Evolutionary conservation across 2,797 vertebrate species (phyloP), one percentile per base, ranked within the genome.

Genomic region (Lagodon rhomboides): DNA sequence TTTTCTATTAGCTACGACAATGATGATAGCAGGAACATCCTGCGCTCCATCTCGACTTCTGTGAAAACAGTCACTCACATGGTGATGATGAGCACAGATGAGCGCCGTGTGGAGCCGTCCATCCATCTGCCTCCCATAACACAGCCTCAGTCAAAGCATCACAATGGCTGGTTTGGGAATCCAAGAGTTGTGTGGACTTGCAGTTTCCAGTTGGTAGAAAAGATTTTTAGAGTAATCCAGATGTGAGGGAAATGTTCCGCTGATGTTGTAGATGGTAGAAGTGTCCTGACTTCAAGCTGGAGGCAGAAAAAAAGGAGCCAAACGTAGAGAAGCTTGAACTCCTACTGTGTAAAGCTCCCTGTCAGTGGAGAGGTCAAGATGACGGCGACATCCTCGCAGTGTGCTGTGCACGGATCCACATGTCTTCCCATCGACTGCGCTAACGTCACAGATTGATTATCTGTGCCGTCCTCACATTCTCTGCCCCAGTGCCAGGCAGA

Each of bases 401-500:
- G 68, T 20, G 51, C 12, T 58, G 59, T 53, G n/a, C 13, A 41
- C 0, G 16, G 17, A 20, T 71, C 72, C 73, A 75, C 25, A 13
- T 18, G 68, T 49, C 30, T 12, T 53, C 49, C 75, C 71, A 51
- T 61, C 60, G 63, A 85, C 82, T 60, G 46, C 62, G 17, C 61
- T 76, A 25, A 59, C 70, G 44, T 85, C 72, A 68, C 78, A 59
- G 38, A 74, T 84, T 55, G 44, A 77, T 73, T 47, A 68, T 79
- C 49, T 50, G 34, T 60, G 49, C 44, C 53, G 68, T 79, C 49
- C 49, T 79, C 64, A 27, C 64, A 72, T 27, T 73, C 64, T 58
- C 54, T 6, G 10, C 22, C 58, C 47, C 59, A 50, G 88, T 92
- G 85, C 80, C 88, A 86, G 91, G 86, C 88, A 79, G 87, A 66